phyloP scores from a whole-genome alignment of 2,888 invertebrate species.

The Idaea dimidiata region DNA sequence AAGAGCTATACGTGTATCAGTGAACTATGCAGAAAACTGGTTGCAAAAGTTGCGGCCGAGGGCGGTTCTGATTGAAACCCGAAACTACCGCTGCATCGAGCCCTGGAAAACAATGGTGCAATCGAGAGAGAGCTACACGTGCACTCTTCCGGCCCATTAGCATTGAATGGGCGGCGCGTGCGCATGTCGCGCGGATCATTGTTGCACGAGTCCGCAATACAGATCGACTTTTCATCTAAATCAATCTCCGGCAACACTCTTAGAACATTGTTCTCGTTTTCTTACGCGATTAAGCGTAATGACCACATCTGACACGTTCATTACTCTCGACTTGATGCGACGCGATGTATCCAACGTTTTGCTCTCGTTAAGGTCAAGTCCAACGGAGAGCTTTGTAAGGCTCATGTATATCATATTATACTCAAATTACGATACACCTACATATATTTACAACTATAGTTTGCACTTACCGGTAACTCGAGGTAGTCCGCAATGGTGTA shows the following conservation, averaged over 20 bases:
- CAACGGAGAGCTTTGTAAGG: conserved; percentile 48
- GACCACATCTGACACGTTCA: conserved; percentile 64
- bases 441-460: conserved; percentile 11
- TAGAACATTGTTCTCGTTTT: conserved; percentile 64
- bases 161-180: conserved; percentile 74
- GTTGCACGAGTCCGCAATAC: conserved; percentile 53
- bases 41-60: conserved; percentile 10
- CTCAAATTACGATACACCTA: conserved; percentile 22
- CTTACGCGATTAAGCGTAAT: conserved; percentile 64
- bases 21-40: conserved; percentile 7
- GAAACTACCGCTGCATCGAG: conserved; percentile 43
- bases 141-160: conserved; percentile 75
- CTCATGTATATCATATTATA: conserved; percentile 35
- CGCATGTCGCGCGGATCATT: conserved; percentile 64
- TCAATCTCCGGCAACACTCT: conserved; percentile 58
- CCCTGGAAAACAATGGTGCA: conserved; percentile 60
- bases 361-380: conserved; percentile 56
- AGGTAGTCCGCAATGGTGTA: conserved; percentile 83
- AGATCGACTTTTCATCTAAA: conserved; percentile 61
- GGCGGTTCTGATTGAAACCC: conserved; percentile 38
- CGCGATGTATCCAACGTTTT: conserved; percentile 26
- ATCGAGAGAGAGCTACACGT: conserved; percentile 67
- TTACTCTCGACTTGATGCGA: conserved; percentile 41
- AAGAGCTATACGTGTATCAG: not conserved
- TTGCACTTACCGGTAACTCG: conserved; percentile 84